Base-by-base conservation (phyloP, 1,140 invertebrate genomes). In the Centruroides vittatus region DNA sequence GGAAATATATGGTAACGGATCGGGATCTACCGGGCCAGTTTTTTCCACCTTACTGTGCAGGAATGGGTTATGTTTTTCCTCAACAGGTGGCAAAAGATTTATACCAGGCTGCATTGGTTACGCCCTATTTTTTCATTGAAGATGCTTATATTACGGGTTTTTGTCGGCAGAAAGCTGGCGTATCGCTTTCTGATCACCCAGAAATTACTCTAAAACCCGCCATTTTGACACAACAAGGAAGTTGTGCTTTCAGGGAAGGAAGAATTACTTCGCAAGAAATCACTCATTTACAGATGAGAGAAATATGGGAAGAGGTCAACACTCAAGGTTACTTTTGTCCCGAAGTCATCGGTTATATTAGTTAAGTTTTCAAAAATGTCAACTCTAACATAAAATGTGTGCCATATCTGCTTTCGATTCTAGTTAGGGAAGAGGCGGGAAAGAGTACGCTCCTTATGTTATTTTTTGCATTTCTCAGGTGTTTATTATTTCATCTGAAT, bases 141-240 rank as follows among this genome's bases (percentile, higher is more conserved):
- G 71, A 73, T 54, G 70, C 71, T 34, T 72, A 68, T 57, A 58
- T 73, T 6, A 73, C 71, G 4, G 72, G 72, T 11, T 69, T 70
- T 57, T 69, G 68, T 58, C 61, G 69, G 23, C 60, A 69, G 11
- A 70, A 70, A 47, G 59, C 62, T 8, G 62, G 64, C n/a, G 41
- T 68, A 3, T 13, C 36, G 10, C 60, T 70, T 13, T 57, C 52
- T 1, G 64, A 68, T 13, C 61, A 65, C 59, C 23, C 55, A n/a
- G 59, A 56, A 10, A 59, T 70, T 11, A 57, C 61, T 34, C 58
- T 70, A 3, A 59, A 61, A 49, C 69, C 69, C 41, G 48, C 56
- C 5, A 55, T 70, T 9, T 47, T 48, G 11, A 34, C 49, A n/a
- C 13, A 58, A 7, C 63, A 69, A 41, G 41, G 41, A 41, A 8